Evolutionary conservation across 1,140 invertebrate species (phyloP).

Genomic region (Monochamus saltuarius): DNA sequence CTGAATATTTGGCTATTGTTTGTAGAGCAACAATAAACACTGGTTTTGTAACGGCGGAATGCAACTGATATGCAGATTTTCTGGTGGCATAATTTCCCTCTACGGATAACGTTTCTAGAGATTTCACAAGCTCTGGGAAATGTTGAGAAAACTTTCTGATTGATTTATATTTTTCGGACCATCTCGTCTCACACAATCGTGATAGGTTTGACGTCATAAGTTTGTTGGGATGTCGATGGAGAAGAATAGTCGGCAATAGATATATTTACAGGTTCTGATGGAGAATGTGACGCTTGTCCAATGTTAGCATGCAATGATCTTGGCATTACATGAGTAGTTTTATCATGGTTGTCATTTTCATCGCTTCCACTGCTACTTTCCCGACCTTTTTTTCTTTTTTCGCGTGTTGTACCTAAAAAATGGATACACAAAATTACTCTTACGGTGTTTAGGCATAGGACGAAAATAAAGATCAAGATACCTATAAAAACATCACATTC

Average conservation of each 20-base stretch:
- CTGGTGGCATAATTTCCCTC: slow-evolving; percentile 19
- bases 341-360: slow-evolving; percentile 25
- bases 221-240: slow-evolving; percentile 30
- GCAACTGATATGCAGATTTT: slow-evolving; percentile 24
- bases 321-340: slow-evolving; percentile 27
- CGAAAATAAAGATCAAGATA: slow-evolving; percentile 9
- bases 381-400: slow-evolving; percentile 9
- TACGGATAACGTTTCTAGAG: slow-evolving; percentile 19
- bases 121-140: slow-evolving; percentile 22
- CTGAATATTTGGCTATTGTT: slow-evolving; percentile 41
- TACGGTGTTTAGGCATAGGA: slow-evolving; percentile 14
- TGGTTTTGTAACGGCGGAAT: slow-evolving; percentile 22
- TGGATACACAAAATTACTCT: slow-evolving; percentile 13
- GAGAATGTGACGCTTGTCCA: slow-evolving; percentile 23
- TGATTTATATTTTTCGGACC: slow-evolving; percentile 30
- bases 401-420: slow-evolving; percentile 14
- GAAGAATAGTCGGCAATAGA: slow-evolving; percentile 21
- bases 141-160: slow-evolving; percentile 25
- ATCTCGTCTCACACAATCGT: slow-evolving; percentile 19
- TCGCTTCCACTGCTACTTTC: slow-evolving; percentile 23
- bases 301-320: slow-evolving; percentile 26
- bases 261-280: slow-evolving; percentile 19
- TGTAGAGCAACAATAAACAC: slow-evolving; percentile 5
- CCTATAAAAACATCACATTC: slow-evolving; percentile 1
- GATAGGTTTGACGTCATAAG: slow-evolving; percentile 21